Evolutionary conservation across 2,797 vertebrate species (phyloP), one percentile per base, ranked within the genome.

Genomic region (Phataginus tetradactyla): DNA sequence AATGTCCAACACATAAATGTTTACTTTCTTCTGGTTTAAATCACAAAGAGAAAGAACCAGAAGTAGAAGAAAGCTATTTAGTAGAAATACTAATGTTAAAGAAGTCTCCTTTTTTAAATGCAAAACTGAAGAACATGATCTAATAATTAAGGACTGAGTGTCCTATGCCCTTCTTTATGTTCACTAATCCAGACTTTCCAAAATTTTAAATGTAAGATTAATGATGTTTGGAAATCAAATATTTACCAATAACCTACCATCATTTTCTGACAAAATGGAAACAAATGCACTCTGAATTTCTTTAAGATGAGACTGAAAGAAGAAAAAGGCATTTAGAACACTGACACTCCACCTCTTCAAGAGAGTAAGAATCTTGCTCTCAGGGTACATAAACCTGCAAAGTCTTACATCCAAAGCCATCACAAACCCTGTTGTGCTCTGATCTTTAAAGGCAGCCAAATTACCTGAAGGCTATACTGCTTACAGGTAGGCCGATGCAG

Each of bases 251-350:
- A 98, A 99, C 99, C 99, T 98, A 99, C 99, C 99, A 96, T 99
- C 99, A 61, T 99, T 99, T 86, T 99, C 99, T 53, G 99, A 99
- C 63, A 99, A 98, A 97, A 99, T 95, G 17, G 99, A 99, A 98
- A 99, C 99, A 98, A 99, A 99, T 5, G 99, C 99, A 77, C 98
- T 98, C 98, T 99, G 99, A 98, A 99, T 99, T 97, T 99, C 99
- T 98, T 99, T 99, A 96, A 99, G 98, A 98, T 99, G 99, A 96
- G 99, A 99, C 99, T 99, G 98, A 42, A 98, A 96, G 29, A 96
- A 81, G 14, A 92, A 97, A 86, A 49, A 92, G 95, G 84, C 21
- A 20, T 91, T 94, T 12, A 84, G 53, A 89, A 86, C 57, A 71
- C 45, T 84, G 64, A 94, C 90, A 80, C 27, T 39, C 74, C 32